Conservation (phyloP, 1,140 invertebrate genomes). For the Cryptotermes secundus region DNA sequence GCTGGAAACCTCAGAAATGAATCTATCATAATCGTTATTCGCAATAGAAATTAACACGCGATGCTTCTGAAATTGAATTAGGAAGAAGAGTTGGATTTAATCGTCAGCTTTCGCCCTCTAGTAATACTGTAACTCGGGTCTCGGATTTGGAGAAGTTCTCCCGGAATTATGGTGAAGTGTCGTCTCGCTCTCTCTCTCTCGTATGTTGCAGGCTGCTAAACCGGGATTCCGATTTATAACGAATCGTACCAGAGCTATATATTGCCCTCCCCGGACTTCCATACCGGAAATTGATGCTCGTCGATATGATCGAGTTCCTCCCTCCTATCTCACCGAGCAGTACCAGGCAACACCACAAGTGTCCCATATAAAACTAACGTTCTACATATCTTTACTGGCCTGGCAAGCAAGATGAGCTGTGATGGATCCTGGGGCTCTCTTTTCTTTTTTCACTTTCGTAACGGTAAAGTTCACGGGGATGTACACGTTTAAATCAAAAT, state of each 20-base stretch:
- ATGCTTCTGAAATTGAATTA: too few species aligned
- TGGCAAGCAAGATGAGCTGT: not conserved
- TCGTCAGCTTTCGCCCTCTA: too few species aligned
- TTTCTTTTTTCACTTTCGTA: not conserved
- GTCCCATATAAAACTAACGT: not conserved
- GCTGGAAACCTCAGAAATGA: too few species aligned
- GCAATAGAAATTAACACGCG: too few species aligned
- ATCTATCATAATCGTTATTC: too few species aligned
- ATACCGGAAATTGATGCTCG: not conserved
- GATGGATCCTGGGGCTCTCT: not conserved
- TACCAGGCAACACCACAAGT: not conserved
- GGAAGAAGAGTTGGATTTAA: too few species aligned
- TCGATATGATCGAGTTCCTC: not conserved
- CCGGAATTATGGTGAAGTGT: not conserved
- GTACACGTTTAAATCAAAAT: not conserved
- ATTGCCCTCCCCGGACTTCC: not conserved
- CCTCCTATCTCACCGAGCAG: not conserved
- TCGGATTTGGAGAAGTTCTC: not conserved
- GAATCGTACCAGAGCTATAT: not conserved
- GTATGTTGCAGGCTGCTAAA: not conserved
- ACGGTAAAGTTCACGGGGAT: not conserved
- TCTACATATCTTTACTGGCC: not conserved
- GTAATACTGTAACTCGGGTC: not conserved
- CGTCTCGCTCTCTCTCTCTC: not conserved
- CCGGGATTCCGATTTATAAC: not conserved